Base-by-base conservation (phyloP, 1,140 invertebrate species). In the Andrena cerasifolii region DNA sequence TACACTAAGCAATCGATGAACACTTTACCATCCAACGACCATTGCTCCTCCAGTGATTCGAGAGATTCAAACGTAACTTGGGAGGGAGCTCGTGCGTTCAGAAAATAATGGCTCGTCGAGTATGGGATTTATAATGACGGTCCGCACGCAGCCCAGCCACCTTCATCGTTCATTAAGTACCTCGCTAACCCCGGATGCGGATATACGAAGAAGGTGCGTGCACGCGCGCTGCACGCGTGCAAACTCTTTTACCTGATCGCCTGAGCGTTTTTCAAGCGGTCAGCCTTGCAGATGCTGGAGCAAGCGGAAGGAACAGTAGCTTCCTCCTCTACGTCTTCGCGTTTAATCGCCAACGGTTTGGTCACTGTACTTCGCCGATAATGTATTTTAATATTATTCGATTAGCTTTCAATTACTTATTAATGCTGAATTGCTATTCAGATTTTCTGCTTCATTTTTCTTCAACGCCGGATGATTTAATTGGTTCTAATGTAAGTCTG, bases 111-210 rank as follows among this genome's bases (percentile, higher is more conserved):
- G 40, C 26, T 71, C 33, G 28, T 72, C 70, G 54, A 45, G 21
- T 49, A 40, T 53, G 49, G 61, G 72, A 65, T 67, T 26, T 54
- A 47, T 83, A 84, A 84, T 79, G 82, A 84, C 45, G 70, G 76
- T 28, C 21, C 70, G 63, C 58, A 53, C 47, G 66, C 45, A 58
- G 53, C 40, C 24, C 12, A 68, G 68, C 73, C 54, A 45, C 66
- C 80, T 86, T 80, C 75, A 86, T 86, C 84, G 84, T 82, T 83
- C 75, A 85, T 85, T 85, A 85, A 85, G 51, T 65, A 53, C 49
- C 58, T 47, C 43, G 66, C 49, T 72, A 75, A 82, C 79, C 73
- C 73, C 83, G 83, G 83, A 85, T 85, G 83, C 66, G 79, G 71
- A 75, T 53, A 77, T 56, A 26, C 51, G 40, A 59, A 56, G 28